Conservation (phyloP, 2,797 vertebrate genomes). For the Brachymystax lenok region DNA sequence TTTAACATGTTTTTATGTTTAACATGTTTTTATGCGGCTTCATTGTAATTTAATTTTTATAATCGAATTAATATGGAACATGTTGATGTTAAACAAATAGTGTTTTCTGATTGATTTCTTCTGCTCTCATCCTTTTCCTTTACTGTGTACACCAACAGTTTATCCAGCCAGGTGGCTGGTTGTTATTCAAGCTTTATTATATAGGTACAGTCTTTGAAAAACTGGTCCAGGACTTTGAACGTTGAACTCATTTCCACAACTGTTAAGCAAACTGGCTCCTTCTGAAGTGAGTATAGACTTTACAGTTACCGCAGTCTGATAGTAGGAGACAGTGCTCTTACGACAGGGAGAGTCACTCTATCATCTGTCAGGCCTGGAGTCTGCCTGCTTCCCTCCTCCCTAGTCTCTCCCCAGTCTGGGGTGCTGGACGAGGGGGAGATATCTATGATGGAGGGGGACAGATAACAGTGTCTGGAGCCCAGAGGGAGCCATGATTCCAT, state of each 20-base stretch:
- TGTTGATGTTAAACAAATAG: neutral
- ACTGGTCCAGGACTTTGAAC: slow-evolving; percentile 28
- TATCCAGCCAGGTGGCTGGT: neutral
- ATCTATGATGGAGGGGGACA: neutral
- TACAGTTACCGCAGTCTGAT: slow-evolving; percentile 50
- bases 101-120: too few relatives aligned
- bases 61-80: neutral
- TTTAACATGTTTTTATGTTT: too few relatives aligned
- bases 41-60: neutral
- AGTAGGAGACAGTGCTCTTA: slow-evolving; percentile 51
- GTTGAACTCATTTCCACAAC: slow-evolving; percentile 12
- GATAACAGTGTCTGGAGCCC: neutral
- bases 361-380: slow-evolving; percentile 60
- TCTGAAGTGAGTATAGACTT: slow-evolving; percentile 39
- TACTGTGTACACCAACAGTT: neutral
- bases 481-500: neutral
- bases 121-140: too few relatives aligned
- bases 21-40: too few relatives aligned
- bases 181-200: neutral
- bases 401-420: slow-evolving; percentile 12
- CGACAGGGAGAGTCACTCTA: slow-evolving; percentile 49
- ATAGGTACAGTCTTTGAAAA: neutral
- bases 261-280: slow-evolving; percentile 13
- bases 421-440: neutral
- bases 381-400: slow-evolving; percentile 52